Conservation (phyloP, 37 sponge, comb jelly and placozoan species). For the Ianthella basta region DNA sequence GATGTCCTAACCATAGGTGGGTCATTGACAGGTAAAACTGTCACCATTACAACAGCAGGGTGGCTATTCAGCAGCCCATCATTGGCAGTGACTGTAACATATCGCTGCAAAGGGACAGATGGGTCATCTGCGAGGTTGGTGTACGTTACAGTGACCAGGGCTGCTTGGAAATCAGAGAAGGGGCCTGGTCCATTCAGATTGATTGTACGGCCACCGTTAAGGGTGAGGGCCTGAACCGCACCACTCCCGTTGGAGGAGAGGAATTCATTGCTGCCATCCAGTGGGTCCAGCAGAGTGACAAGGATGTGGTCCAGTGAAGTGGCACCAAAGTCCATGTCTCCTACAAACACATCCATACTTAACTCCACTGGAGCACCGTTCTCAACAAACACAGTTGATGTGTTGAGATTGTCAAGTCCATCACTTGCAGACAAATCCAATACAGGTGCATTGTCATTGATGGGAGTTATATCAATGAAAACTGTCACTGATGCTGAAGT, state of each 20-base stretch:
- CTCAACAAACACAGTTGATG: constrained; percentile 25
- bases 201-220: background rate
- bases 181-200: constrained; percentile 51
- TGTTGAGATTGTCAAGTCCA: constrained; percentile 15
- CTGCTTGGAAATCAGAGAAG: constrained; percentile 39
- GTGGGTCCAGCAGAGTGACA: background rate
- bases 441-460: constrained; percentile 50
- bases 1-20: constrained; percentile 55
- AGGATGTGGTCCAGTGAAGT: constrained; percentile 18
- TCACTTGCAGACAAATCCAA: constrained; percentile 45
- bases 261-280: constrained; percentile 33
- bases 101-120: constrained; percentile 18
- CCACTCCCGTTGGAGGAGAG: constrained; percentile 22
- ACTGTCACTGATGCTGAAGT: background rate
- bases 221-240: background rate
- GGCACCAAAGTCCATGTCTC: constrained; percentile 26
- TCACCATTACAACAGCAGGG: constrained; percentile 33
- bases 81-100: constrained; percentile 51
- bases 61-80: constrained; percentile 59
- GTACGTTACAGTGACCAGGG: constrained; percentile 11
- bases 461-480: constrained; percentile 6
- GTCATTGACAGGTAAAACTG: constrained; percentile 60
- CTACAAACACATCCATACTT: background rate
- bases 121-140: constrained; percentile 55
- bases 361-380: constrained; percentile 19